Base-by-base conservation (phyloP, 2,113 vertebrate species). In the Chloropsis hardwickii region DNA sequence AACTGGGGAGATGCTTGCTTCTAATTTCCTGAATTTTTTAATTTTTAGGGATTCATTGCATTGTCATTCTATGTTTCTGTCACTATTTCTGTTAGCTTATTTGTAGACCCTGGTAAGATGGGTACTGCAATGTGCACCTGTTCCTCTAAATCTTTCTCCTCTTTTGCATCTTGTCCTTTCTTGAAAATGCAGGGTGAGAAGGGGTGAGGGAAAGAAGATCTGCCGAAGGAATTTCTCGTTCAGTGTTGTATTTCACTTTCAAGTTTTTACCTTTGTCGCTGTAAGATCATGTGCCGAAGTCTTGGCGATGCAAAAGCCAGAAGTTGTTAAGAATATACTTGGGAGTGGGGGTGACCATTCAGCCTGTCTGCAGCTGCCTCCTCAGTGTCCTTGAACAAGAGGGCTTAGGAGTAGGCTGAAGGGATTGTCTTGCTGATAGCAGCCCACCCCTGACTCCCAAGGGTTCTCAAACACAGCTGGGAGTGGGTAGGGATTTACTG, bases 171-270 rank as follows among this genome's bases (percentile, higher is more conserved):
- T 95, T 95, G 95, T 92, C 94, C 95, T 95, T 91, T 74, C 94
- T 76, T 95, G 89, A 95, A 97, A 96, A 91, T 25, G 81, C 83
- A 81, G 95, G 94, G 95, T 94, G 94, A 94, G 76, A 88, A 96
- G 94, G 31, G 94, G 92, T 96, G 83, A 96, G 35, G 56, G 95
- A 92, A 97, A 96, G 92, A 92, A 81, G 94, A 96, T 95, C 95
- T 88, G 56, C 64, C 60, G 7, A n/a, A 81, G 94, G 94, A 94
- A 96, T 95, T 95, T 96, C 86, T 90, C 82, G 92, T 81, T 81
- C 69, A 1, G 95, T 56, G 65, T 97, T 95, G 92, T 96, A 92
- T 97, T 97, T 96, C 96, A 88, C 61, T 95, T 88, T 72, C 70
- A 64, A 94, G 95, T 94, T 91, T 86, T 91, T 97, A 92, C 95